phyloP scores from a whole-genome alignment of 2,113 vertebrate genomes.

The Salvator merianae region DNA sequence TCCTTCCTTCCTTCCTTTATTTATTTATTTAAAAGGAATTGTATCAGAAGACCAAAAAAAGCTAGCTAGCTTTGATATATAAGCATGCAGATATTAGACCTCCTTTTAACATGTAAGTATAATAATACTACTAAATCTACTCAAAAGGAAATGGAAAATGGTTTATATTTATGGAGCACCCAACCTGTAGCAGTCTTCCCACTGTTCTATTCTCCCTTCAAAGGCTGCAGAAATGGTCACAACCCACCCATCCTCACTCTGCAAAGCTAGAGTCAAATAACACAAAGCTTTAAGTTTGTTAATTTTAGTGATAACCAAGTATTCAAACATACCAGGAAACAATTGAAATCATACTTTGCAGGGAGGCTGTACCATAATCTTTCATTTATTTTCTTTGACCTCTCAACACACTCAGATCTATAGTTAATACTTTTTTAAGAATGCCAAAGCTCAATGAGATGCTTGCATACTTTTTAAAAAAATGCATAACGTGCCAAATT shows the following conservation, averaged over 20 bases:
- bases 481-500: not conserved
- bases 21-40: not conserved
- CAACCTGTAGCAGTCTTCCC: not conserved
- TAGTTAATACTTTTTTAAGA: not conserved
- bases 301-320: not conserved
- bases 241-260: too few species aligned
- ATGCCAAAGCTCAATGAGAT: not conserved
- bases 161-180: not conserved
- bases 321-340: not conserved
- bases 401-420: not conserved
- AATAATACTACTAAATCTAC: not conserved
- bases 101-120: too few species aligned
- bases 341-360: accelerated
- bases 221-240: not conserved
- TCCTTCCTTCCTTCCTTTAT: not conserved
- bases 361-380: not conserved
- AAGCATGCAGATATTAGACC: constrained; percentile 14
- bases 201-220: not conserved
- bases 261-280: not conserved
- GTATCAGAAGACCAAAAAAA: constrained; percentile 14
- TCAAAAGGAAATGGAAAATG: constrained; percentile 1
- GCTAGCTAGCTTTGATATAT: constrained; percentile 12
- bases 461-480: not conserved
- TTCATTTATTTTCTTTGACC: not conserved
- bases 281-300: not conserved